These are phyloP conservation scores for Erythrolamprus reginae DNA, from an alignment of 2,113 vertebrate species.

Conservation along the genomic window DNA sequence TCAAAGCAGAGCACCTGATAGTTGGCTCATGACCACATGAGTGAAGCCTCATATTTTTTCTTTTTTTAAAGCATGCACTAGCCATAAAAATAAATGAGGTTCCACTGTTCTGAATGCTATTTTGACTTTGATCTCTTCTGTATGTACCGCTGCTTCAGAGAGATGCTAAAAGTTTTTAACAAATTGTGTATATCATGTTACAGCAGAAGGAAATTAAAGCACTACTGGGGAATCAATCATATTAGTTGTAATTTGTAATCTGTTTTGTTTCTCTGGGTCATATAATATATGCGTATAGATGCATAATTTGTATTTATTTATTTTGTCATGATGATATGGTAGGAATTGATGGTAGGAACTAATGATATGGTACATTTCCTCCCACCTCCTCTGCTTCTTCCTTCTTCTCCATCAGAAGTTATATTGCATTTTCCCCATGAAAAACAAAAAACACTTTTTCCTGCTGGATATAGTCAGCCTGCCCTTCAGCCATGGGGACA, in stretches of 20 bases:
- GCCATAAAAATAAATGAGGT: background rate
- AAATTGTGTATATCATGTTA: background rate
- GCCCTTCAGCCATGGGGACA: background rate
- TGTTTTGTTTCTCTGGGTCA: too few species aligned
- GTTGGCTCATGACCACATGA: background rate
- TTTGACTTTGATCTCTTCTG: background rate
- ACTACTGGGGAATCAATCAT: background rate
- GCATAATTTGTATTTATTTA: too few species aligned
- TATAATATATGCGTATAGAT: too few species aligned
- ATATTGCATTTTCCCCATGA: background rate
- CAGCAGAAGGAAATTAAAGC: background rate
- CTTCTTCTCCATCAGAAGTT: background rate
- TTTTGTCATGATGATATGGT: too few species aligned
- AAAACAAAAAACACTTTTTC: background rate
- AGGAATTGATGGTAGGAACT: background rate
- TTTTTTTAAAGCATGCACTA: background rate
- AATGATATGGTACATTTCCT: background rate
- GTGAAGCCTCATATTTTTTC: background rate
- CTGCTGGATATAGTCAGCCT: background rate
- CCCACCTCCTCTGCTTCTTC: background rate
- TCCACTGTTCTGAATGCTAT: background rate
- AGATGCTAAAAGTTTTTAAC: background rate
- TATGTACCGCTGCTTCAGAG: background rate
- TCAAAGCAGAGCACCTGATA: background rate
- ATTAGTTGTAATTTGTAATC: background rate